phyloP scores from a whole-genome alignment of 1,140 invertebrate species.

The Sycophaga agraensis region DNA sequence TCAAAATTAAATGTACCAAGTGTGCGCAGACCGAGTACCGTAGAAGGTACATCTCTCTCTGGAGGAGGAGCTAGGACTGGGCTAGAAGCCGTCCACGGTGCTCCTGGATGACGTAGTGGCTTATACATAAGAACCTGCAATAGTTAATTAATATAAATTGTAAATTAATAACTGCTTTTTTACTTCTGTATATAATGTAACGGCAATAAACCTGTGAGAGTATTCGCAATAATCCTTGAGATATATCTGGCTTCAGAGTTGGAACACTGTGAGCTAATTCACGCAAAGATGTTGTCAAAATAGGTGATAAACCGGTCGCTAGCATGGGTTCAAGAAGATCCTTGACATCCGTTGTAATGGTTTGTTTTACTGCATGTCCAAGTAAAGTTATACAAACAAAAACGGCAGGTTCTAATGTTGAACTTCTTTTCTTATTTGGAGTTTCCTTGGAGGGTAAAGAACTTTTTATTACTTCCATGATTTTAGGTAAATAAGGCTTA shows the following conservation, averaged over 20 bases:
- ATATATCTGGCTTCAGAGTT: constrained; percentile 84
- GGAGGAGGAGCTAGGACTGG: constrained; percentile 44
- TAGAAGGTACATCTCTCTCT: constrained; percentile 72
- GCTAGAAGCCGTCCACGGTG: constrained; percentile 61
- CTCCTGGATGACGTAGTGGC: constrained; percentile 76
- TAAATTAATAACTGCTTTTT: no score
- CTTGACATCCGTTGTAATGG: constrained; percentile 75
- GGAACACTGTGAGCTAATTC: constrained; percentile 90
- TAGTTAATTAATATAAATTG: not conserved
- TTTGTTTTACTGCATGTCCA: constrained; percentile 78
- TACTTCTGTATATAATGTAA: no score
- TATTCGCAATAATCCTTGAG: constrained; percentile 87
- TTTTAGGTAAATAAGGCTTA: constrained; percentile 74
- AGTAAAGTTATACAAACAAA: constrained; percentile 95
- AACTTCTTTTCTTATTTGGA: constrained; percentile 69
- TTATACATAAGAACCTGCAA: constrained; percentile 81
- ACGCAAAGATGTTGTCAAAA: constrained; percentile 85
- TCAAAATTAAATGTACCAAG: constrained; percentile 97
- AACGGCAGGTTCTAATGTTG: constrained; percentile 80
- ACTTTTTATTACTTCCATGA: constrained; percentile 84
- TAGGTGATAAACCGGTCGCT: constrained; percentile 84
- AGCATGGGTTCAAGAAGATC: constrained; percentile 91
- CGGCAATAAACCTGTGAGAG: constrained; percentile 73
- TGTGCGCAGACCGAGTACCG: constrained; percentile 90
- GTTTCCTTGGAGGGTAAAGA: constrained; percentile 80